Evolutionary conservation across 64 coral and sea anemone species (phyloP), one percentile per base, ranked within the genome.

Genomic region (Hydrozoanthus tunicans): DNA sequence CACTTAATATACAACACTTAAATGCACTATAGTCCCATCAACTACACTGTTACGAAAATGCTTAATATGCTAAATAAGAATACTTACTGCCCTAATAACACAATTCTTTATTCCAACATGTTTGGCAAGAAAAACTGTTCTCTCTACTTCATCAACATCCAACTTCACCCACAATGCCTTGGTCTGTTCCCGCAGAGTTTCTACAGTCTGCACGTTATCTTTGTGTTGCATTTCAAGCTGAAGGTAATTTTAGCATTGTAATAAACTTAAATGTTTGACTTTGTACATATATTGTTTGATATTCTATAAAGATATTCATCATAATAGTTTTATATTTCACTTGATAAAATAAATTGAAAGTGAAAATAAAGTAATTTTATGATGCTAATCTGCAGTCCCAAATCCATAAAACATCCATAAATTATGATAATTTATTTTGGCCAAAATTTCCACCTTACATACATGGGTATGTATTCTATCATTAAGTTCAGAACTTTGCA

Each of bases 181-280:
- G 51, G 85, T 66, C 14, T 84, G 77, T 51, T 96, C 94, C 25
- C 74, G 89, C 4, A 96, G 74, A 27, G 78, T 64, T 12, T 65
- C 75, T 8, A 89, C 80, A 24, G 77, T 93, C 10, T 90, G 43
- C 4, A 86, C 24, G 2, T 86, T 93, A 51, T 72, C 86, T 52
- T 86, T 91, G 25, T 96, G 59, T 69, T 96, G 89, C 78, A 81
- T 85, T 79, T 96, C 91, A 70, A 96, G 89, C 94, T 96, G 20
- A 8, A 3, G 53, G 74, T 9, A 80, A 79, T 7, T 76, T 32
- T 73, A 65, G 17, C 15, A 26, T 12, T 10, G 61, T 59, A 32
- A 67, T 17, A 23, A 12, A 20, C 20, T 20, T 20, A 20, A 20
- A 20, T 20, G 20, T 20, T 20, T 20, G 20, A 20, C 20, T 20